Evolutionary conservation across 2,113 vertebrate species (phyloP).

Genomic region (human): DNA sequence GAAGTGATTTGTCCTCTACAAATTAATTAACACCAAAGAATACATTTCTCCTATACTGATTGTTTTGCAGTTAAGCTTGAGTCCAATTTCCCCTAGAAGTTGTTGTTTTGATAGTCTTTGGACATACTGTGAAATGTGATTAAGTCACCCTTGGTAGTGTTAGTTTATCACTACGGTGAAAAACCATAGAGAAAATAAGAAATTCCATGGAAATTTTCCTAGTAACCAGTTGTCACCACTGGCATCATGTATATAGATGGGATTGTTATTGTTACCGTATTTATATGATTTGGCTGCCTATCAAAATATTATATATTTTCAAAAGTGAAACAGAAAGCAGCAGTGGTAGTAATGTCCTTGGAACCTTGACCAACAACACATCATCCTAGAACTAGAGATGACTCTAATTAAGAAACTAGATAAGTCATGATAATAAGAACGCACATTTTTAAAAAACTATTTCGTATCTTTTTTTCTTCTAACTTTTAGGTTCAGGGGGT

Average conservation of each 20-base stretch:
- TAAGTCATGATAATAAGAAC: neutral
- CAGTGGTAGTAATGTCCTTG: neutral
- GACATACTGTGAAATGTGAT: neutral
- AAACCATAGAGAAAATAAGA: constrained; percentile 37
- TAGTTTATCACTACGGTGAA: neutral
- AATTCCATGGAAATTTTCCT: neutral
- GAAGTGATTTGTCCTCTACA: neutral
- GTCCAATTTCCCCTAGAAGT: neutral
- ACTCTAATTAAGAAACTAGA: constrained; percentile 44
- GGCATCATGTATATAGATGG: neutral
- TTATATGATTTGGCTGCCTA: neutral
- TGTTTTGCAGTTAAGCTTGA: neutral
- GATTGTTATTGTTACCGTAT: constrained; percentile 8
- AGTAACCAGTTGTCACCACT: neutral
- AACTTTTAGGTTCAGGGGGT: no score
- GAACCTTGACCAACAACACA: neutral
- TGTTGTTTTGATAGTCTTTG: constrained; percentile 2
- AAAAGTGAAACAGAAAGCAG: constrained; percentile 38
- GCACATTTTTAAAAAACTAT: no score
- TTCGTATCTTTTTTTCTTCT: no score
- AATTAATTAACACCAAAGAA: neutral
- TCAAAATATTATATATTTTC: neutral
- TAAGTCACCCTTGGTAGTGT: neutral
- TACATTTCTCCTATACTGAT: neutral
- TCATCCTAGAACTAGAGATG: neutral